Percentiles rank a stretch among this genome's conserved stretches.
These are phyloP conservation scores for Condylura cristata DNA, from an alignment of 2,113 vertebrate species.

Conservation along the genomic window DNA sequence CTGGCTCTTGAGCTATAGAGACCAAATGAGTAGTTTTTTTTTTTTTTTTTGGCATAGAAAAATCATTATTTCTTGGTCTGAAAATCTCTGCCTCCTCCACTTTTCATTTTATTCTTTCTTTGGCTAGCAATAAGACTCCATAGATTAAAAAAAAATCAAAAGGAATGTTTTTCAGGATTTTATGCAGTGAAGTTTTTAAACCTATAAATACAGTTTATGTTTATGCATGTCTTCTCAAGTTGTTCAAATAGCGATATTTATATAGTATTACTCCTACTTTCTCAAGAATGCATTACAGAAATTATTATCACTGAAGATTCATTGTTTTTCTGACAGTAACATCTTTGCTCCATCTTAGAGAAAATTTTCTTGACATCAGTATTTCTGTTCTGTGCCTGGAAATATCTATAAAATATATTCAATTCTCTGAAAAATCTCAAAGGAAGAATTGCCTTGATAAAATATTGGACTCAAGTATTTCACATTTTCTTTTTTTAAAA, in stretches of 20 bases:
- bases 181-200: conserved; percentile 52
- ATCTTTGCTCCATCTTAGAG: conserved; percentile 55
- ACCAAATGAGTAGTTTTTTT: conserved; percentile 1
- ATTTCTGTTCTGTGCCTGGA: conserved; percentile 57
- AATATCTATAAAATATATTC: conserved; percentile 63
- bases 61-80: conserved; percentile 46
- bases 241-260: conserved; percentile 69
- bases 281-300: conserved; percentile 56
- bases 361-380: conserved; percentile 66
- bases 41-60: not conserved
- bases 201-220: conserved; percentile 67
- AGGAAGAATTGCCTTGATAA: conserved; percentile 59
- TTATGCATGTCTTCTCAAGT: conserved; percentile 71
- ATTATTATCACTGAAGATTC: conserved; percentile 61
- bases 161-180: conserved; percentile 55
- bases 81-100: not conserved
- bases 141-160: conserved; percentile 56
- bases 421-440: conserved; percentile 54
- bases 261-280: conserved; percentile 44
- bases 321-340: conserved; percentile 61
- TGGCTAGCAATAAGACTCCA: conserved; percentile 34
- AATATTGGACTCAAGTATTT: conserved; percentile 60
- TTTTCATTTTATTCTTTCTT: conserved; percentile 43
- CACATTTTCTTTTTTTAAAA: too few species aligned
- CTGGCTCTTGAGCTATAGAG: not conserved